Evolutionary conservation across 2,113 vertebrate genomes (phyloP), one percentile per base, ranked within the genome.

Genomic region (Synchiropus splendidus): DNA sequence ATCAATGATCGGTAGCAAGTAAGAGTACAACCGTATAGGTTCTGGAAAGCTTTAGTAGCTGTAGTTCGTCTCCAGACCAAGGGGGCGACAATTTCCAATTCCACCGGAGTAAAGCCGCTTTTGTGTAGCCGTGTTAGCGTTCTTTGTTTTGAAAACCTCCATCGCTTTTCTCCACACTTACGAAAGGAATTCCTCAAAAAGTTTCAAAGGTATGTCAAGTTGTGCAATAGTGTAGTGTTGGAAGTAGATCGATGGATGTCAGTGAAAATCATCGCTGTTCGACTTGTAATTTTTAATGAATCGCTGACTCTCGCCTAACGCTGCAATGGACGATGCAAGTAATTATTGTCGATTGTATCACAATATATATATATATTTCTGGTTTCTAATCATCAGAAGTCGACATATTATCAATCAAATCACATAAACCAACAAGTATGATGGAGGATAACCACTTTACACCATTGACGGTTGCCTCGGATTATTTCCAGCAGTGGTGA

Each of bases 401-500:
- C 4, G 21, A 27, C 21, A 27, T 27, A 27, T 4, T 27, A 27
- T 27, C 21, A 27, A 27, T 27, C 4, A 27, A 27, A 4, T 18
- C 39, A 69, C 75, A 66, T 80, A 77, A 79, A 70, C 71, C 72
- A 57, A 63, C 71, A 70, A 54, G 77, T 67, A 73, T 67, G 72
- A 84, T 86, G 83, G 79, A 86, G 50, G 78, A 83, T 67, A 80
- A 76, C 67, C 75, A 80, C 75, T 83, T 74, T 61, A 77, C 83
- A 43, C 78, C 80, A 67, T 31, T 82, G 74, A 82, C 72, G 74
- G 64, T 73, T 33, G 72, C 72, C n/a, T 72, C 78, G 71, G 82
- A 85, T 72, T 85, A 84, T 67, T 82, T 82, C 43, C 82, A 85
- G 65, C 78, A 85, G 42, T 87, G 85, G 85, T 85, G 79, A 85